Percentiles rank a stretch among this genome's conserved stretches.
These are phyloP conservation scores for Petrolisthes cinctipes DNA, from an alignment of 2,888 invertebrate species.

Conservation along the genomic window DNA sequence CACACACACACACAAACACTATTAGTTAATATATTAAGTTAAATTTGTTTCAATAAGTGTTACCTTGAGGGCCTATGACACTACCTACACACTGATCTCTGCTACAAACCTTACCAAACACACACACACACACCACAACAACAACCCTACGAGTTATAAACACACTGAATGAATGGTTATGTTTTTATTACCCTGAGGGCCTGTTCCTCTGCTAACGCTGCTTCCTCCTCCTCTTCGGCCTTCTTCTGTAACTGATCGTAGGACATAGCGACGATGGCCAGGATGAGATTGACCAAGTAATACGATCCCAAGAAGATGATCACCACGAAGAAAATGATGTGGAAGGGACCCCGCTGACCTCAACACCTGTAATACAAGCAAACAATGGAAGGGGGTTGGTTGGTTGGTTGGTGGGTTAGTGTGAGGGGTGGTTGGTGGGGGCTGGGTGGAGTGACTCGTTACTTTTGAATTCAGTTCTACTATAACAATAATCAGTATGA, in stretches of 20 bases:
- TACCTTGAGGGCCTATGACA: too few species aligned
- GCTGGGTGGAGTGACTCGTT: too few species aligned
- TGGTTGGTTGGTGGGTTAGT: too few species aligned
- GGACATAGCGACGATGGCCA: constrained; percentile 99
- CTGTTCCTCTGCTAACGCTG: constrained; percentile 89
- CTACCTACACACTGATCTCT: not conserved
- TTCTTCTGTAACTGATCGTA: constrained; percentile 99
- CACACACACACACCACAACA: not conserved
- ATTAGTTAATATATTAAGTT: too few species aligned
- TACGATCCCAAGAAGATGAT: constrained; percentile 99
- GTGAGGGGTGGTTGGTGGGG: too few species aligned
- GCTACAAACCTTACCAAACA: not conserved
- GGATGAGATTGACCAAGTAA: constrained; percentile 98
- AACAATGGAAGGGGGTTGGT: not conserved
- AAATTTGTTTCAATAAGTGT: too few species aligned
- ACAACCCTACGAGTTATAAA: not conserved
- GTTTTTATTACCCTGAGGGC: constrained; percentile 75
- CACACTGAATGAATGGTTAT: not conserved
- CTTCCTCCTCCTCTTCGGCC: constrained; percentile 89
- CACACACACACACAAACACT: too few species aligned
- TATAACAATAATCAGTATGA: too few species aligned
- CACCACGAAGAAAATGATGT: constrained; percentile 97
- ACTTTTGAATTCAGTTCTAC: too few species aligned
- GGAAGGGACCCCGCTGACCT: constrained; percentile 97
- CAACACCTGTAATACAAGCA: constrained; percentile 77